These are phyloP conservation scores for Parotia lawesii DNA, from an alignment of 2,113 vertebrate species.

Conservation along the genomic window DNA sequence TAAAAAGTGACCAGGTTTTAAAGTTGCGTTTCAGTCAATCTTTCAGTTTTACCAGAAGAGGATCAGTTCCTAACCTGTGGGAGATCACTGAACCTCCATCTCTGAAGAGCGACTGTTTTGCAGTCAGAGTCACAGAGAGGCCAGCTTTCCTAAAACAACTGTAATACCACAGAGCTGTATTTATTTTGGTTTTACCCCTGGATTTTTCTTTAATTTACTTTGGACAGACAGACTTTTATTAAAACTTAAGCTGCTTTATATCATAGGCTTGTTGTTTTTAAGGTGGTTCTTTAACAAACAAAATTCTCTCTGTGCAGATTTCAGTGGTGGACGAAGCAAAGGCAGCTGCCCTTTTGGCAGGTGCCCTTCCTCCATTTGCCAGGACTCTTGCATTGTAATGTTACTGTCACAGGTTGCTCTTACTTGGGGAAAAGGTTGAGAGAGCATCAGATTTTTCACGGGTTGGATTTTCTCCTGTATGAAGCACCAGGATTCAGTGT, in stretches of 20 bases:
- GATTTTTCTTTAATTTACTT: slow-evolving; percentile 52
- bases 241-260: slow-evolving; percentile 56
- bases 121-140: not conserved
- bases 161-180: not conserved
- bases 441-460: not conserved
- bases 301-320: not conserved
- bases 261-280: slow-evolving; percentile 28
- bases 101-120: not conserved
- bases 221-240: slow-evolving; percentile 14
- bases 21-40: not conserved
- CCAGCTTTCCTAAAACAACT: not conserved
- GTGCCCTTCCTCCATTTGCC: not conserved
- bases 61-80: not conserved
- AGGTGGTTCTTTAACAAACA: not conserved
- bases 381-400: not conserved
- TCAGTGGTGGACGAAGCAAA: not conserved
- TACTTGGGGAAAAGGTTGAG: not conserved
- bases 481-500: accelerated
- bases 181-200: slow-evolving; percentile 47
- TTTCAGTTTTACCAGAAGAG: not conserved
- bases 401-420: not conserved
- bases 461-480: not conserved
- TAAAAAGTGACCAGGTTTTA: not conserved
- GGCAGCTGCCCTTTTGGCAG: not conserved
- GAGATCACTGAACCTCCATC: not conserved